These are phyloP conservation scores for Miltochrista miniata DNA, from an alignment of 2,888 invertebrate species.

Conservation along the genomic window DNA sequence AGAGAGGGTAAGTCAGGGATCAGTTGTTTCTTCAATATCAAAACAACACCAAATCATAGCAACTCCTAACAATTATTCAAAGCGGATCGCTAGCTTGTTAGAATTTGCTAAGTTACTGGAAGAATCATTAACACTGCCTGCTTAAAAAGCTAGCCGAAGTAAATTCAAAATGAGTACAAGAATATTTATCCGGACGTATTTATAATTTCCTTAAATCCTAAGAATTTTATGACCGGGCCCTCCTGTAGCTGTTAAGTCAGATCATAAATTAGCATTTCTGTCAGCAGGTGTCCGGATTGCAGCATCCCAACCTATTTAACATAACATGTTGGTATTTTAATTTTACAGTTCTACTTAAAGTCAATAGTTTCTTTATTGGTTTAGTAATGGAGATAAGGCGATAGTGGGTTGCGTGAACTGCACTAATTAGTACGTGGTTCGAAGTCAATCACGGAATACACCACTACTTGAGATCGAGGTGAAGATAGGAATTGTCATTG, in stretches of 20 bases:
- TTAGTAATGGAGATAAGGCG: background rate
- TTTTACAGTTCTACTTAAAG: conserved; percentile 2
- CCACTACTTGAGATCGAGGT: background rate
- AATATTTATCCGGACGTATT: no score
- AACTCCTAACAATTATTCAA: no score
- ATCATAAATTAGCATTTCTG: background rate
- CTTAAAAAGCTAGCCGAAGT: background rate
- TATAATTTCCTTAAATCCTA: no score
- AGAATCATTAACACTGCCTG: no score
- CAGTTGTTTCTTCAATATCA: no score
- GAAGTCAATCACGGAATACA: background rate
- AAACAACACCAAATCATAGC: no score
- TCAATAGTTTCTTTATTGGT: conserved; percentile 5
- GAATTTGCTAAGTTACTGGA: no score
- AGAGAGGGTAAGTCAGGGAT: no score
- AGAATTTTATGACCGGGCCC: no score
- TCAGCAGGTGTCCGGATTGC: conserved; percentile 1
- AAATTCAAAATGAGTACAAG: no score
- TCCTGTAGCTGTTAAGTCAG: background rate
- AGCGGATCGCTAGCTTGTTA: no score
- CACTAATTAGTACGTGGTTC: background rate
- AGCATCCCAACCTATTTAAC: background rate
- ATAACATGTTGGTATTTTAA: conserved; percentile 4
- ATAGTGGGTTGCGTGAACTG: conserved; percentile 2
- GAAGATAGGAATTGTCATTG: background rate